Percentiles rank a stretch among this genome's conserved stretches.
Evolutionary conservation across 2,113 vertebrate species (phyloP).

Genomic region (Cheirogaleus medius): DNA sequence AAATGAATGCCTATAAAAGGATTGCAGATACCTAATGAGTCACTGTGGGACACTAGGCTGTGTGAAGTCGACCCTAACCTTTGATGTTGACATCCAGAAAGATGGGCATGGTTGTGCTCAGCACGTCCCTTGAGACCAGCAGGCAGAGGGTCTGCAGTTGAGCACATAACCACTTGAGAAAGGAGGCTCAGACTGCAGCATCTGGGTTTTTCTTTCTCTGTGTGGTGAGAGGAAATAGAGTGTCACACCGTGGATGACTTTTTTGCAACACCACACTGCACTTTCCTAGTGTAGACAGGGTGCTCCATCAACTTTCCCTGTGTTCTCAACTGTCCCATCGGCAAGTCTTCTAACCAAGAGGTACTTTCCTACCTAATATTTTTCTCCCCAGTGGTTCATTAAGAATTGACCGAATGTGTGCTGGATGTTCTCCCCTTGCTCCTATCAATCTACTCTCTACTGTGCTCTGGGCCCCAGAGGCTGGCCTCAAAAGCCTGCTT

Average conservation of each 20-base stretch:
- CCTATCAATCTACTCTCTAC: background rate
- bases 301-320: background rate
- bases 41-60: background rate
- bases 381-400: background rate
- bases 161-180: background rate
- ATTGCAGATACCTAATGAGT: background rate
- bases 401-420: background rate
- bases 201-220: background rate
- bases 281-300: background rate
- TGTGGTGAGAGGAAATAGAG: background rate
- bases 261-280: background rate
- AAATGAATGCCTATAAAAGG: background rate
- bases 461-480: background rate
- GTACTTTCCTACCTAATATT: background rate
- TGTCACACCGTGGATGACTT: rapidly evolving
- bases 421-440: background rate
- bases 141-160: background rate
- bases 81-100: background rate
- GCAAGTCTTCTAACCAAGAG: background rate
- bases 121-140: background rate
- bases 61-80: background rate
- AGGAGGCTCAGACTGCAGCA: background rate
- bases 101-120: background rate
- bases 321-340: background rate
- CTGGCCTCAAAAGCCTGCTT: background rate